A percentile compares a stretch with the other conserved stretches of the same genome.
phyloP scores from a whole-genome alignment of 2,113 vertebrate species.

The Nansenia antarctica region DNA sequence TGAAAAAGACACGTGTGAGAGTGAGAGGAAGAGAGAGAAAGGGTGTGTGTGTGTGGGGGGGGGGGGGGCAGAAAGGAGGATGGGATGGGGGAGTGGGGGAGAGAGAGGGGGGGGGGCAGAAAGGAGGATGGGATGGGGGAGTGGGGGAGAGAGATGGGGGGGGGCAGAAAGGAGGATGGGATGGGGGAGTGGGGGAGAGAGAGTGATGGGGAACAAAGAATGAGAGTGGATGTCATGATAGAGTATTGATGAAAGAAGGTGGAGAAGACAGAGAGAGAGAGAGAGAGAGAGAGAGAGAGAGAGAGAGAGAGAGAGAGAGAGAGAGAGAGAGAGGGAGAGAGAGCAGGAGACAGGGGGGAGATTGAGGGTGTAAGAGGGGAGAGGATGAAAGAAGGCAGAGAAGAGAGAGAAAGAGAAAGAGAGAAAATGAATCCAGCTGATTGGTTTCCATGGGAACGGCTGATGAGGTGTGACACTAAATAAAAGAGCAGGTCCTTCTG shows the following conservation, averaged over 20 bases:
- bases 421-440: constrained; percentile 54
- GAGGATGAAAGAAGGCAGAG: constrained; percentile 50
- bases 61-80: too few species aligned
- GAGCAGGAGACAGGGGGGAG: constrained; percentile 28
- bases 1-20: too few species aligned
- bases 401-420: constrained; percentile 35
- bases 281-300: neutral
- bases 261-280: neutral
- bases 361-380: constrained; percentile 21
- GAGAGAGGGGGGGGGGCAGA: too few species aligned
- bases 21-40: too few species aligned
- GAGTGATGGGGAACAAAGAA: constrained; percentile 21
- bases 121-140: too few species aligned
- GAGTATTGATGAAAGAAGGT: too few species aligned
- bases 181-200: constrained; percentile 9
- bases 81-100: too few species aligned
- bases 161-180: neutral
- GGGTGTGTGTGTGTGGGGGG: too few species aligned
- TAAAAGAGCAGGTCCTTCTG: constrained; percentile 48
- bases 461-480: constrained; percentile 58
- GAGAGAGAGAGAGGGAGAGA: neutral
- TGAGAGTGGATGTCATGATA: too few species aligned
- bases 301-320: neutral
- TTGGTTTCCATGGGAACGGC: constrained; percentile 74
- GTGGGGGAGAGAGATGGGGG: too few species aligned